Percentiles rank a stretch among this genome's conserved stretches.
Conservation (phyloP, 2,888 invertebrate species). For the Drosophila helvetica region DNA sequence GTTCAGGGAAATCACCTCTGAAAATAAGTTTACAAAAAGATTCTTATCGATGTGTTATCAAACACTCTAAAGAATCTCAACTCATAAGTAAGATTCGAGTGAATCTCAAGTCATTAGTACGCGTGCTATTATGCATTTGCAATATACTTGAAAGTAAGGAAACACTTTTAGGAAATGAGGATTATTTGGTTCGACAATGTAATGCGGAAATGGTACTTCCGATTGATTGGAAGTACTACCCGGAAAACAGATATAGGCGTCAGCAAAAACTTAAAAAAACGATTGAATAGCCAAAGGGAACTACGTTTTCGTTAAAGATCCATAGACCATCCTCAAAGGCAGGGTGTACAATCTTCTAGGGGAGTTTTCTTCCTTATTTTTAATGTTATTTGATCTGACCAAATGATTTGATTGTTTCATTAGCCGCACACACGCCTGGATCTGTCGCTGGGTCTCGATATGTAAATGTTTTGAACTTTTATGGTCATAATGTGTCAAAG, state of each 20-base stretch:
- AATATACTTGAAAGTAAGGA: not conserved
- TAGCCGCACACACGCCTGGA: constrained; percentile 55
- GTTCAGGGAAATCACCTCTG: not conserved
- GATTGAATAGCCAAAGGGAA: not conserved
- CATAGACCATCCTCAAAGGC: not conserved
- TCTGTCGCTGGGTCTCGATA: constrained; percentile 8
- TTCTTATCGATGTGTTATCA: not conserved
- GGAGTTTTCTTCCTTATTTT: constrained; percentile 2
- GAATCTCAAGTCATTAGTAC: not conserved
- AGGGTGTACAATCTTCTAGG: not conserved
- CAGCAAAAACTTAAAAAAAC: not conserved
- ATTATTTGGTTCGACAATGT: not conserved
- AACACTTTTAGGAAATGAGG: not conserved
- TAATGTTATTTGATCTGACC: constrained; percentile 32
- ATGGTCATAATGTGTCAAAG: constrained; percentile 80
- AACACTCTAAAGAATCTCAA: not conserved
- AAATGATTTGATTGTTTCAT: constrained; percentile 70
- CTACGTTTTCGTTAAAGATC: not conserved
- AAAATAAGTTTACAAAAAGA: not conserved
- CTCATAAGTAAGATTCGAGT: not conserved
- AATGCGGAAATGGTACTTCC: not conserved
- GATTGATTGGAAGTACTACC: not conserved
- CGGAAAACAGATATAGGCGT: not conserved
- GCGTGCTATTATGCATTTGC: no score
- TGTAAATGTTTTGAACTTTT: constrained; percentile 59